phyloP scores from a whole-genome alignment of 64 coral and sea anemone genomes.

The Catalaphyllia jardinei region DNA sequence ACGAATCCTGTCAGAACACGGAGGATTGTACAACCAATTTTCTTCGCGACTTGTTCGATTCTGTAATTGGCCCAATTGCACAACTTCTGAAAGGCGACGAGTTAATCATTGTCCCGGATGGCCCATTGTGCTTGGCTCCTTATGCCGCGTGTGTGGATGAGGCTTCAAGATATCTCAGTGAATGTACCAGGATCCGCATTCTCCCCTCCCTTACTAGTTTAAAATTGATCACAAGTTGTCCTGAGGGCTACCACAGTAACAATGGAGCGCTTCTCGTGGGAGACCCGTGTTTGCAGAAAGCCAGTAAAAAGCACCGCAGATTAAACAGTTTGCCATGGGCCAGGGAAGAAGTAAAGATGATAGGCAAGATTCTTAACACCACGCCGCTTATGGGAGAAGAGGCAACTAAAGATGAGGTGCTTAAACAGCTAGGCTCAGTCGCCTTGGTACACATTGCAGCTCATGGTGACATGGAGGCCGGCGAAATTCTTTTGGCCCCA shows the following conservation, averaged over 20 bases:
- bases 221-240: neutral
- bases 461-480: neutral
- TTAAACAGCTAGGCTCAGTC: neutral
- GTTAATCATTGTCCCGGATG: conserved; percentile 50
- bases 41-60: neutral
- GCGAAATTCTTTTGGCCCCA: neutral
- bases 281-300: no score
- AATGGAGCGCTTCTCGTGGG: no score
- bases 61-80: neutral
- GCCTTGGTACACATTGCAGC: neutral
- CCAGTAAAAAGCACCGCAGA: no score
- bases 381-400: no score
- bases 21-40: neutral
- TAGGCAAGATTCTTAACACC: no score
- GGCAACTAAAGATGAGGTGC: neutral
- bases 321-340: no score
- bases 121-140: conserved; percentile 25
- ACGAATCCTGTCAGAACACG: neutral
- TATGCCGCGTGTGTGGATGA: conserved; percentile 2
- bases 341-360: no score
- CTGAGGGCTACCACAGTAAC: neutral
- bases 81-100: conserved; percentile 20
- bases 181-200: neutral
- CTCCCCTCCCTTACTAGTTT: neutral
- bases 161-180: neutral